Base-by-base conservation (phyloP, 2,113 vertebrate species). In the Ivindomyrus marchei region DNA sequence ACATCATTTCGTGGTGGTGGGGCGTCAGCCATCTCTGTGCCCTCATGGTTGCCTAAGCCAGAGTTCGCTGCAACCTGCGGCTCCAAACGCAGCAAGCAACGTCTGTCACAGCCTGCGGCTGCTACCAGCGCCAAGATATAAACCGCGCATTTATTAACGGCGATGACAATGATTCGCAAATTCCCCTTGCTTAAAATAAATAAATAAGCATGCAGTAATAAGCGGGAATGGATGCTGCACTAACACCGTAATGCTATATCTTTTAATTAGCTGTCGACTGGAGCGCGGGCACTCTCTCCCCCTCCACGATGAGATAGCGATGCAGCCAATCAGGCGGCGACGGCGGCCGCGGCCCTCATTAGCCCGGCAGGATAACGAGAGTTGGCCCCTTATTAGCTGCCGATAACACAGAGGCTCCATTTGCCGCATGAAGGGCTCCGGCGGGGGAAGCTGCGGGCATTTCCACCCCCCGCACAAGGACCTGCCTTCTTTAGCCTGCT, bases 231-330 rank as follows among this genome's bases (percentile, higher is more conserved):
- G 17, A 85, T 66, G 62, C n/a, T 27, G 88, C 87, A 83, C 91
- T 91, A 92, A 94, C 89, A 90, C 90, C 91, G 94, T 93, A 94
- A 93, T 94, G 95, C 94, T 94, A 42, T 80, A 95, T 96, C 94
- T 96, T 96, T 96, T 96, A 96, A 96, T 96, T 96, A 95, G 94
- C 94, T 95, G 93, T 94, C 93, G 95, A 95, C 92, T 94, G 94
- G 90, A 91, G 93, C 94, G 92, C 91, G 91, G 92, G 92, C 93
- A 94, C 93, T 93, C 93, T 93, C 93, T 93, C 93, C 92, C 95
- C 93, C 92, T 93, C 92, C 90, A 92, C 66, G 92, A 94, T 93
- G 94, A 95, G 94, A 96, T 96, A 95, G 96, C 94, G 94, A 93
- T 88, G 91, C 93, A 95, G 93, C 93, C 94, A 95, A 94, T 95